These are phyloP conservation scores for Empis livida DNA, from an alignment of 2,888 invertebrate species.

Conservation along the genomic window DNA sequence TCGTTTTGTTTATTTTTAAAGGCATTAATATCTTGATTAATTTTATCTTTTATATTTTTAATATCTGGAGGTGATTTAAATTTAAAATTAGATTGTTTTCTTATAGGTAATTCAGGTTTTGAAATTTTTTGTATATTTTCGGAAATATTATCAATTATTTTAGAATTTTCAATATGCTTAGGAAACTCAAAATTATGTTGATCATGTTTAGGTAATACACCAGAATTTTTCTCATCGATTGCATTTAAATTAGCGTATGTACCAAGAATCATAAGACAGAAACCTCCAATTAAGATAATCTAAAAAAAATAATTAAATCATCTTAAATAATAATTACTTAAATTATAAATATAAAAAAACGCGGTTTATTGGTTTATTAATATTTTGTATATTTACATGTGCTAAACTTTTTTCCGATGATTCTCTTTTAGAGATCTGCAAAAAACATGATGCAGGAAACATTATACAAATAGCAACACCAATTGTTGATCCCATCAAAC, in stretches of 20 bases:
- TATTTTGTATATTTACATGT: constrained; percentile 51
- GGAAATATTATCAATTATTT: background rate
- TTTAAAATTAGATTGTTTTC: background rate
- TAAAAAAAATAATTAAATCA: constrained; percentile 30
- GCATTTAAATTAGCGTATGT: constrained; percentile 80
- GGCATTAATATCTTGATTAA: background rate
- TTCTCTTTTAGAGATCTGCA: constrained; percentile 68
- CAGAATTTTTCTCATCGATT: constrained; percentile 45
- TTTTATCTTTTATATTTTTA: background rate
- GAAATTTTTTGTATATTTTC: constrained; percentile 5
- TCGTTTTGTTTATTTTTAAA: background rate
- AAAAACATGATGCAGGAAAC: constrained; percentile 83
- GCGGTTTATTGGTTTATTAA: too few relatives aligned
- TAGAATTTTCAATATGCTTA: background rate
- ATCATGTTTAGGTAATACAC: constrained; percentile 17
- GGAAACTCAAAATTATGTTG: background rate
- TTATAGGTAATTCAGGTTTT: constrained; percentile 1
- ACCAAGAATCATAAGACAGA: constrained; percentile 79
- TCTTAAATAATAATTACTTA: too few relatives aligned
- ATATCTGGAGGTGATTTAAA: background rate
- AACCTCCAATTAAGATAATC: constrained; percentile 65
- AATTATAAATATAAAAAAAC: constrained; percentile 2
- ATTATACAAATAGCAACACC: constrained; percentile 88
- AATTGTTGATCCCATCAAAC: constrained; percentile 88
- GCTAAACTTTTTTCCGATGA: constrained; percentile 73